Conservation (phyloP, 2,888 invertebrate species). For the Stictocephala bisonia region DNA sequence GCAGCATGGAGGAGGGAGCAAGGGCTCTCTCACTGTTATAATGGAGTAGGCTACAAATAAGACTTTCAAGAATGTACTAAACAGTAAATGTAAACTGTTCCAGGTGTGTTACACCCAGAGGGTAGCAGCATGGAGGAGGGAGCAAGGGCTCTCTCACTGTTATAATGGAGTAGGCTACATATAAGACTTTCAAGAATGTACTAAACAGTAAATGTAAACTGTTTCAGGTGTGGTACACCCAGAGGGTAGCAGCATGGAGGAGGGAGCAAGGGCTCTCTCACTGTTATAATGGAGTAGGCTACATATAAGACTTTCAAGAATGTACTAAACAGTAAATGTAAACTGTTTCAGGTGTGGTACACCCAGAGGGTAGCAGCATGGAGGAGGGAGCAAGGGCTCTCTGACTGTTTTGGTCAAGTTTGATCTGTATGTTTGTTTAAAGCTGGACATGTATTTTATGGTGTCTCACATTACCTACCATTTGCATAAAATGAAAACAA, state of each 20-base stretch:
- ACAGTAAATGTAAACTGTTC: too few species aligned
- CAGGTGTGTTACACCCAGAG: slow-evolving; percentile 55
- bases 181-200: not conserved
- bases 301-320: too few species aligned
- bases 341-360: slow-evolving; percentile 54
- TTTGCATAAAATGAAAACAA: too few species aligned
- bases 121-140: slow-evolving; percentile 55
- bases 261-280: slow-evolving; percentile 56
- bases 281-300: too few species aligned
- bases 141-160: slow-evolving; percentile 56
- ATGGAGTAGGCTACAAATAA: too few species aligned
- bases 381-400: slow-evolving; percentile 56
- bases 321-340: too few species aligned
- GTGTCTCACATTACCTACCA: too few species aligned
- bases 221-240: slow-evolving; percentile 54
- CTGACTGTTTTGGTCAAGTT: slow-evolving; percentile 55
- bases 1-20: slow-evolving; percentile 56
- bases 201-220: too few species aligned
- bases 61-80: too few species aligned
- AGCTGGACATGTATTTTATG: too few species aligned
- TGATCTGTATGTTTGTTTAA: too few species aligned
- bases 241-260: slow-evolving; percentile 55
- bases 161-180: too few species aligned
- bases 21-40: slow-evolving; percentile 55
- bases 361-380: slow-evolving; percentile 54